phyloP scores from a whole-genome alignment of 1,140 invertebrate genomes.

The Drosophila orena region DNA sequence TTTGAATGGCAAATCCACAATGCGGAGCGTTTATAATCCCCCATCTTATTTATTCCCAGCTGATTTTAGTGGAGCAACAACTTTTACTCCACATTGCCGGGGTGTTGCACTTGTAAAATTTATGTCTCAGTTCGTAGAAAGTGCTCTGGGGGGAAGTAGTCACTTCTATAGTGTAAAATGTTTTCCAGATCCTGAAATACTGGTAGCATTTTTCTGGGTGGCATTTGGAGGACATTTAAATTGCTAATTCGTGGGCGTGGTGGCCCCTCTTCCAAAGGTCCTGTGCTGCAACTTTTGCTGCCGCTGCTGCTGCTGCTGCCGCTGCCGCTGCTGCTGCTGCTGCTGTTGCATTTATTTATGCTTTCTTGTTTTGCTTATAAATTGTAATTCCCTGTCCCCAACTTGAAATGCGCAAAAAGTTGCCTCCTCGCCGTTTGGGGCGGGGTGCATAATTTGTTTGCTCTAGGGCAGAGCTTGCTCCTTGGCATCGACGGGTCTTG shows the following conservation, averaged over 20 bases:
- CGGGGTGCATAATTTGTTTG: conserved; percentile 43
- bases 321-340: conserved; percentile 10
- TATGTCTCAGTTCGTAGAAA: conserved; percentile 43
- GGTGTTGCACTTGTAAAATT: conserved; percentile 24
- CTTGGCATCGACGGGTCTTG: conserved; percentile 21
- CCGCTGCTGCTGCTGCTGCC: conserved; percentile 10
- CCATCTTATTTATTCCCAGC: conserved; percentile 7
- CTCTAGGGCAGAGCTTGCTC: conserved; percentile 23
- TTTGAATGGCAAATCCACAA: conserved; percentile 52
- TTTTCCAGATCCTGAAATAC: conserved; percentile 14
- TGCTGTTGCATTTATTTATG: conserved; percentile 57
- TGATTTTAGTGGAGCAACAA: conserved; percentile 50
- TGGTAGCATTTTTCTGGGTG: conserved; percentile 21
- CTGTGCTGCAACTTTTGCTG: conserved; percentile 20
- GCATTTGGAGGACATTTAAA: conserved; percentile 44
- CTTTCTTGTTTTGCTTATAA: conserved; percentile 56
- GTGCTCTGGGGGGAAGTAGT: conserved; percentile 31
- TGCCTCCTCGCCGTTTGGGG: conserved; percentile 28
- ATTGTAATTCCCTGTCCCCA: conserved; percentile 55
- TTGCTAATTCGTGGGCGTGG: conserved; percentile 55
- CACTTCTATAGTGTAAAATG: conserved; percentile 3
- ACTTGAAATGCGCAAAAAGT: conserved; percentile 52
- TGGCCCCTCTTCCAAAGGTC: conserved; percentile 7
- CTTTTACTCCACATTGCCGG: conserved; percentile 47
- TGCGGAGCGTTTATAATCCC: conserved; percentile 8